Base-by-base conservation (phyloP, 2,888 invertebrate species). In the Chrysomela aeneicollis region DNA sequence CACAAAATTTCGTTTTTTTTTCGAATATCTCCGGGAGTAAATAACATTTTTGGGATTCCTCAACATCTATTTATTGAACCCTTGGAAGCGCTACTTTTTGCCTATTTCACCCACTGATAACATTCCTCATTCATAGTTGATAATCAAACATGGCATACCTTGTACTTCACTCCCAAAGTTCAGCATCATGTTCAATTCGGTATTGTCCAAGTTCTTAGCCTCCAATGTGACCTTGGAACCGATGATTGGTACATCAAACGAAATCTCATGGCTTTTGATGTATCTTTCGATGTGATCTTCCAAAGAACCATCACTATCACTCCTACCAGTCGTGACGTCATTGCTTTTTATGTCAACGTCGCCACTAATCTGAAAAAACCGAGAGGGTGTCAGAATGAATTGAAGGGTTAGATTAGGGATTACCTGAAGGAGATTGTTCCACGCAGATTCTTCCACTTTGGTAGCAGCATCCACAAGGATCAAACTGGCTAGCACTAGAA, bases 211-310 rank as follows among this genome's bases (percentile, higher is more conserved):
- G 82, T 91, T 90, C 75, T 91, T 88, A 8, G 92, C 90, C 81
- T 90, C 90, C 64, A 93, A 87, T 65, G 90, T 91, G 73, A 93
- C 87, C 50, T 59, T 64, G 5, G 67, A 88, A 73, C 90, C 91
- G 59, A 87, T 88, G 57, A 87, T 88, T 15, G 92, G 92, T 70
- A 92, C 81, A 77, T 89, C 88, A 83, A 93, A 88, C 75, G 90
- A 89, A 58, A 92, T 88, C 79, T 93, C 92, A 78, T 93, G 92
- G 68, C 88, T 88, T 75, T 88, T 86, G 69, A 93, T 85, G 81
- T 89, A 92, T 78, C 85, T 86, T 77, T 91, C 89, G 51, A 92
- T 26, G 8, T 61, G 59, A 64, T 71, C 67, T 60, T 73, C 73
- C 10, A 73, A 53, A 10, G 51, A 46, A 9, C 62, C 51, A 19